phyloP scores from a whole-genome alignment of 37 sponge, comb jelly and placozoan species.

The Bolinopsis microptera region DNA sequence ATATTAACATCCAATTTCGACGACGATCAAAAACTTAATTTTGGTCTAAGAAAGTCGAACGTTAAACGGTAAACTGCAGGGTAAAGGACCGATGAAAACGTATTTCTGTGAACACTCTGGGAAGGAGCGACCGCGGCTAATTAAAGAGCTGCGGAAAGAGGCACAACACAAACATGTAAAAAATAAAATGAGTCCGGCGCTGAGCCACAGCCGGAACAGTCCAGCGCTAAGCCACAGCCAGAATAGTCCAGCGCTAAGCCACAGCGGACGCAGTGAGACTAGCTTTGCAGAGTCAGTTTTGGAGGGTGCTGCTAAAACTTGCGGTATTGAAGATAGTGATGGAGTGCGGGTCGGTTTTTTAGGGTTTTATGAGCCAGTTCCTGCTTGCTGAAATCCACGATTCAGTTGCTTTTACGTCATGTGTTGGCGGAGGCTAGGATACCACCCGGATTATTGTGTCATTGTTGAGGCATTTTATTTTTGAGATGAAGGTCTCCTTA shows the following conservation, averaged over 20 bases:
- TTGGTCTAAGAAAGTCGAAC: too few species aligned
- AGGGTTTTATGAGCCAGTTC: not conserved
- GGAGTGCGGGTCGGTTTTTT: not conserved
- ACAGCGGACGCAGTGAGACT: not conserved
- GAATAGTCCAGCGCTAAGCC: constrained; percentile 12
- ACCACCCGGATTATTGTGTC: too few species aligned
- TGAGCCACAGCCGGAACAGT: not conserved
- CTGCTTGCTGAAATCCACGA: too few species aligned
- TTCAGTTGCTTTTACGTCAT: too few species aligned
- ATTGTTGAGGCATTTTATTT: too few species aligned
- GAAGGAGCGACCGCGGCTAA: not conserved
- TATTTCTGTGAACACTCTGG: constrained; percentile 21
- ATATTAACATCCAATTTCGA: too few species aligned
- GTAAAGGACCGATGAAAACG: not conserved
- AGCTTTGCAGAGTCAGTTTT: not conserved
- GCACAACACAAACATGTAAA: not conserved
- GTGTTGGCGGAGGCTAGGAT: too few species aligned
- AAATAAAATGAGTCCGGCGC: not conserved
- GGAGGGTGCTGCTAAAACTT: not conserved
- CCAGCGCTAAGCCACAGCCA: not conserved
- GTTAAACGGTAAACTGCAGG: too few species aligned
- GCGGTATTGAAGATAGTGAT: not conserved
- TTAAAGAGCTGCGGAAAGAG: not conserved
- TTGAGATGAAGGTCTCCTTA: too few species aligned
- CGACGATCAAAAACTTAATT: too few species aligned